These are phyloP conservation scores for Pogonocichla stellata DNA, from an alignment of 2,113 vertebrate species.

Conservation along the genomic window DNA sequence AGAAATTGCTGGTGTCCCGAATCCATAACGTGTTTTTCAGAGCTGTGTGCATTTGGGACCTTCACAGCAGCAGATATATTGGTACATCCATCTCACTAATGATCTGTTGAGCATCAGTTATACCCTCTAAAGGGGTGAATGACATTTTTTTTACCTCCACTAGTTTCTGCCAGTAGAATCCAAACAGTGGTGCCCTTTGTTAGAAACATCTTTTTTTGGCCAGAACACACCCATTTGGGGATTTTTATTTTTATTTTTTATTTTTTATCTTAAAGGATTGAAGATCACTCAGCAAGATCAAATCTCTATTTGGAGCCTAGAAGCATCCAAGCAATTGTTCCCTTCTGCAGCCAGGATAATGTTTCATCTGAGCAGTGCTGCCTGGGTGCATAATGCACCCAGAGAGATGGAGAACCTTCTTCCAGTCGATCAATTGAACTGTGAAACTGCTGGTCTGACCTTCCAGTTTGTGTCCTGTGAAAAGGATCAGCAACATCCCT, in stretches of 20 bases:
- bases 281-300: background rate
- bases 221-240: background rate
- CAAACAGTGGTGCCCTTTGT: background rate
- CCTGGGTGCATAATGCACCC: background rate
- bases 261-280: background rate
- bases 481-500: background rate
- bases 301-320: background rate
- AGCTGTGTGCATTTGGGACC: constrained; percentile 38
- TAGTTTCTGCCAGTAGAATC: background rate
- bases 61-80: constrained; percentile 57
- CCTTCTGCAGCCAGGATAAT: background rate
- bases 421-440: background rate
- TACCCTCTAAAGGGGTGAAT: constrained; percentile 27
- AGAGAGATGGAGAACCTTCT: background rate
- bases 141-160: background rate
- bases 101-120: constrained; percentile 54
- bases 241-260: background rate
- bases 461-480: background rate
- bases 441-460: background rate
- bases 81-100: constrained; percentile 53
- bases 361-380: background rate
- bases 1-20: background rate
- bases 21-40: constrained; percentile 26
- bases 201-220: background rate
- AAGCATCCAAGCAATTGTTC: background rate